Base-by-base conservation (phyloP, 2,797 vertebrate species). In the Anomalospiza imberbis region DNA sequence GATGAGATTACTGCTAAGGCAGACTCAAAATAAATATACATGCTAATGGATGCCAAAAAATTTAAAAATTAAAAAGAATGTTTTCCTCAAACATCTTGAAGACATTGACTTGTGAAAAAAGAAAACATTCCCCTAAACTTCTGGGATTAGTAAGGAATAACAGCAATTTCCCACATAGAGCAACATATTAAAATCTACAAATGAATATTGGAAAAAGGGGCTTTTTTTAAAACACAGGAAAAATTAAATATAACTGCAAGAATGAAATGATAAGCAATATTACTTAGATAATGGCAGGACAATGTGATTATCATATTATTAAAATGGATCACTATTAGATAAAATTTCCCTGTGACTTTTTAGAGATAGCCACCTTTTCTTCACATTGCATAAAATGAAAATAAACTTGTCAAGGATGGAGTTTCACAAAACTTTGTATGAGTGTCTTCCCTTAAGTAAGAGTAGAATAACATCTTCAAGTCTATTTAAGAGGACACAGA, bases 21-120 rank as follows among this genome's bases (percentile, higher is more conserved):
- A 77, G 60, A 86, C 48, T 84, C 73, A 92, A 94, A 91, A 93
- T 83, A 95, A 95, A 88, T 74, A 73, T 48, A 90, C 38, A 63
- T 21, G 34, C 42, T 88, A 95, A 91, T 42, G 91, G 20, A 63
- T 79, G 54, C 88, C 77, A 44, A 34, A 84, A 80, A 77, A 2
- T 1, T 36, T 36, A 4, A 26, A 53, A 78, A 36, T 18, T 26
- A 17, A 72, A 48, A 91, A 78, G 10, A 67, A 74, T 10, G 2
- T 71, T 90, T 85, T 70, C 24, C 47, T 61, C 24, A 40, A 80
- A 68, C 50, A 71, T 74, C 11, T 74, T 42, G 29, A 91, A 89
- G 36, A 81, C 1, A 1, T 2, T 80, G 62, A 94, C 66, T 94
- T 88, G 42, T 57, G 48, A 80, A 38, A 16, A 36, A 77, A 66